Evolutionary conservation across 1,140 invertebrate genomes (phyloP).

Genomic region (Reticulitermes speratus): DNA sequence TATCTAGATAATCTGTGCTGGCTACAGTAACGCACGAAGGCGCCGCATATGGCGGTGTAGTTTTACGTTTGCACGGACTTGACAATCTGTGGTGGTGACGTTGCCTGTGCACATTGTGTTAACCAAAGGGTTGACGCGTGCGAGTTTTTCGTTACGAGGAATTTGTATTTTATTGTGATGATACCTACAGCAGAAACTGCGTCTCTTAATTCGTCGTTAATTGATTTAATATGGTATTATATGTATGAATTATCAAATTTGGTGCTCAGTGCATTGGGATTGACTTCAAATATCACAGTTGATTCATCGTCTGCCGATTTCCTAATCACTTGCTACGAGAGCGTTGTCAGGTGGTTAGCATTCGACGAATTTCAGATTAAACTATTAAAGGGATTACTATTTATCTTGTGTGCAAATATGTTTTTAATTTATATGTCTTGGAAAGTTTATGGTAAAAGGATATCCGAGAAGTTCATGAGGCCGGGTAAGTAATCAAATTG

Average conservation of each 20-base stretch:
- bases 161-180: constrained; percentile 14
- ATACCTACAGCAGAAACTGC: constrained; percentile 13
- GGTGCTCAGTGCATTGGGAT: constrained; percentile 11
- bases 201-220: constrained; percentile 18
- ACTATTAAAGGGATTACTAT: constrained; percentile 68
- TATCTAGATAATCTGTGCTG: too few species aligned
- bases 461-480: constrained; percentile 79
- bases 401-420: constrained; percentile 68
- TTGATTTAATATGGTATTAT: constrained; percentile 26
- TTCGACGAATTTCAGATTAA: constrained; percentile 73
- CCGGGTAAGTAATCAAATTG: constrained; percentile 58
- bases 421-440: constrained; percentile 72
- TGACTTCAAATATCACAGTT: constrained; percentile 6
- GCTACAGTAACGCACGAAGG: too few species aligned
- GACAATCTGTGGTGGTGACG: too few species aligned
- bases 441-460: constrained; percentile 70
- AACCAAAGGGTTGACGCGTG: too few species aligned
- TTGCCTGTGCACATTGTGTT: too few species aligned
- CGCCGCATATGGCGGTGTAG: too few species aligned
- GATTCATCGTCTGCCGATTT: background rate
- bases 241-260: constrained; percentile 20
- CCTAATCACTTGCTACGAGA: background rate
- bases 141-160: background rate
- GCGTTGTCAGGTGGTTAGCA: constrained; percentile 39
- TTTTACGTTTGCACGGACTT: too few species aligned